phyloP scores from a whole-genome alignment of 1,140 invertebrate species.

The Drosophila sproati region DNA sequence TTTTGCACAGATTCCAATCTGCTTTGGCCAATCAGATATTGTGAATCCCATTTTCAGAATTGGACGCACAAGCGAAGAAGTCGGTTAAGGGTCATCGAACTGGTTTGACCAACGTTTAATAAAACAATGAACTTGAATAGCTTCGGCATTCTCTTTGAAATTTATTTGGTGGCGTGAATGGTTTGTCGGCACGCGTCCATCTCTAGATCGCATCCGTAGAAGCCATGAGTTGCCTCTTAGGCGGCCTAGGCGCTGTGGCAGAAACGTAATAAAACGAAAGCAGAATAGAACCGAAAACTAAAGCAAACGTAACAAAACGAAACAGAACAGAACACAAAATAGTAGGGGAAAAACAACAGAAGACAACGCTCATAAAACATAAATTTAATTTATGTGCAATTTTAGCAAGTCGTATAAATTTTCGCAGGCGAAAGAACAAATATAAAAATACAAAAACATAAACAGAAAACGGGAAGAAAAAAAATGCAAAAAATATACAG shows the following conservation, averaged over 20 bases:
- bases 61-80: too few species aligned
- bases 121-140: too few species aligned
- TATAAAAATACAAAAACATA: conserved; percentile 21
- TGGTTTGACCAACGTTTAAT: too few species aligned
- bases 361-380: conserved; percentile 81
- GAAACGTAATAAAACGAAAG: conserved; percentile 25
- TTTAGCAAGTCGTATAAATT: conserved; percentile 84
- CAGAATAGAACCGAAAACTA: conserved; percentile 29
- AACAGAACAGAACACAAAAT: conserved; percentile 17
- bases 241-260: conserved; percentile 9
- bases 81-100: too few species aligned
- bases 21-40: too few species aligned
- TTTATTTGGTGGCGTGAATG: too few species aligned
- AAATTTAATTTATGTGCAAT: conserved; percentile 84
- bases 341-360: conserved; percentile 58
- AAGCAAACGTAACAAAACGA: conserved; percentile 37
- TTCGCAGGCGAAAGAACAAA: conserved; percentile 59
- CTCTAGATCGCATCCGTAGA: not conserved
- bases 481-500: conserved; percentile 23
- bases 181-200: not conserved
- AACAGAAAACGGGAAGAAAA: conserved; percentile 22
- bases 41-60: too few species aligned
- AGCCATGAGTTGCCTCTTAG: not conserved
- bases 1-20: too few species aligned
- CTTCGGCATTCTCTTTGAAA: too few species aligned